Evolutionary conservation across 2,888 invertebrate species (phyloP), one percentile per base, ranked within the genome.

Genomic region (Mythimna lalbum): DNA sequence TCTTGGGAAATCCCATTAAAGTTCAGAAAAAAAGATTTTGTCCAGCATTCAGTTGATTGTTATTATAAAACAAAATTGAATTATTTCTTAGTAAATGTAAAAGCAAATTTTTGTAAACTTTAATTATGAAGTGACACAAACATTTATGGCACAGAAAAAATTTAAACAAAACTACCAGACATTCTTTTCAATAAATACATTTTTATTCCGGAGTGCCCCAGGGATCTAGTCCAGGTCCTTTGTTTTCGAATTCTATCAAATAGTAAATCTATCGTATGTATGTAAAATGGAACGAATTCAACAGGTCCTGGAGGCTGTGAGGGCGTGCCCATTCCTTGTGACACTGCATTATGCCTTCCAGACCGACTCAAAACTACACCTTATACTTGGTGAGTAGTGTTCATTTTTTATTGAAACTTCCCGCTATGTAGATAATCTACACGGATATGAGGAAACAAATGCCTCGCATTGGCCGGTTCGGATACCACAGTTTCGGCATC

Each of bases 321-420:
- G 99, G 82, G 98, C 98, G 92, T 98, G 98, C 90, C 99, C 99
- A 65, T 99, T 99, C 96, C 97, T 99, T 83, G 99, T 99, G 87
- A 99, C 99, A 52, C 97, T 99, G 83, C 99, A 99, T 95, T 99
- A 99, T 95, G 99, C 99, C 91, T 99, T 99, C 97, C 99, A 99
- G 96, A 99, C 99, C 12, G 98, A 99, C 89, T 98, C 99, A 66
- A 99, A 99, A 95, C 97, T 99, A 83, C 99, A 99, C 96, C 97
- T 99, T 85, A 99, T 99, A 86, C 97, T 99, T 91, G 99, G 99
- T 99, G 95, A 97, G 97, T 96, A 73, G 23, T 77, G 74, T 73
- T 65, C 19, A 73, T 67, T 82, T 81, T 76, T 2, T 27, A 33
- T 49, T 73, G 9, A 23, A 19, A 12, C 33, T 23, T 49, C 2